Base-by-base conservation (phyloP, 2,113 vertebrate species). In the Girardinichthys multiradiatus region DNA sequence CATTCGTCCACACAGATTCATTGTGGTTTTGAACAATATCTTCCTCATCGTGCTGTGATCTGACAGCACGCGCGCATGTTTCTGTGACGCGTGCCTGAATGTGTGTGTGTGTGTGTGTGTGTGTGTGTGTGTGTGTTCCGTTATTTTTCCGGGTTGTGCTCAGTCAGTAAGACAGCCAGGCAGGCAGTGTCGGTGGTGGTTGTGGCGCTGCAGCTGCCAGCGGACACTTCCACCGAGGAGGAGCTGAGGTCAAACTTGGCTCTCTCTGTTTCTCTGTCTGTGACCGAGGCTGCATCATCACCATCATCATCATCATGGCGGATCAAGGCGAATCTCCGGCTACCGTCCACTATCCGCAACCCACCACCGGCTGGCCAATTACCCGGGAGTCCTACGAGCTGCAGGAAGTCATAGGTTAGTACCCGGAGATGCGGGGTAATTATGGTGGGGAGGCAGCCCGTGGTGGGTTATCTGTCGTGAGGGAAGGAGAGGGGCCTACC, bases 321-420 rank as follows among this genome's bases (percentile, higher is more conserved):
- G 97, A 98, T 94, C 95, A 94, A 80, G 91, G 91, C 93, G 96
- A 96, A 79, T 94, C 96, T 71, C 95, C 95, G 59, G 91, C 94
- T 83, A 93, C 95, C 57, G 90, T 91, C 92, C 96, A 93, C 82
- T 94, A 88, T 80, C 92, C 94, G 64, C 95, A 94, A 86, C 93
- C 93, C 24, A 87, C 94, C 61, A 74, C 91, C 81, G 87, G 93
- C 93, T 98, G 97, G 97, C 96, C 97, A 89, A 99, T 98, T 90
- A 97, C 94, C 93, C 94, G 96, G 92, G 97, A 99, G 87, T 95
- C 96, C 76, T 98, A 99, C 86, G 96, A 98, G 92, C 96, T 98
- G 86, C 97, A 98, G 95, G 97, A 98, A 96, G 97, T 98, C 82
- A 98, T 99, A 94, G 97, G 97, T 99, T 90, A 96, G 97, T 96